These are phyloP conservation scores for Lacerta viridis DNA, from an alignment of 2,797 vertebrate species.

Conservation along the genomic window DNA sequence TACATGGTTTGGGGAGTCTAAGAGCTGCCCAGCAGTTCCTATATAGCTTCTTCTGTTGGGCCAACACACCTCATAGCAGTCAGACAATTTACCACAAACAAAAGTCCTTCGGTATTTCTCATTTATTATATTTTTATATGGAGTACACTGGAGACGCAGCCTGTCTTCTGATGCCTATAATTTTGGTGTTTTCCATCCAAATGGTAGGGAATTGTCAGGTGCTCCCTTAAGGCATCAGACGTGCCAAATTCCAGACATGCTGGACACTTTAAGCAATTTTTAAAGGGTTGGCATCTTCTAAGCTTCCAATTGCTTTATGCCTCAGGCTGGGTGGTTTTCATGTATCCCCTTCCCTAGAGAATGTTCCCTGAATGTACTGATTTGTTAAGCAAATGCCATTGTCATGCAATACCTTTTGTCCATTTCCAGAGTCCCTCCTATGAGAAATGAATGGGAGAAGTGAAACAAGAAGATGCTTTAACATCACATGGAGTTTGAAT, in stretches of 20 bases:
- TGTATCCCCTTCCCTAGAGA: background rate
- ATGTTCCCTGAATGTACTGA: background rate
- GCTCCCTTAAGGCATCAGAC: background rate
- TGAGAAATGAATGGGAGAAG: background rate
- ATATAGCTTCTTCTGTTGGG: background rate
- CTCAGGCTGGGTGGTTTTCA: background rate
- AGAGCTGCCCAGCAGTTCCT: background rate
- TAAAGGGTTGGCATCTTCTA: background rate
- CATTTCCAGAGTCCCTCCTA: background rate
- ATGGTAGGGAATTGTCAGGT: background rate
- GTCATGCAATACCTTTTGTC: background rate
- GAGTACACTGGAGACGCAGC: background rate
- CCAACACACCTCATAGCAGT: too few species aligned
- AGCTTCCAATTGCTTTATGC: background rate
- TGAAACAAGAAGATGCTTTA: background rate
- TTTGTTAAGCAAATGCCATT: background rate
- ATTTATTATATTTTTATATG: conserved; percentile 10
- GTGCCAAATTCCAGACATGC: background rate
- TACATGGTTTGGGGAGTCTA: too few species aligned
- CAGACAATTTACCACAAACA: background rate
- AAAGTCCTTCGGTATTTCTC: background rate
- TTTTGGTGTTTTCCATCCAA: background rate
- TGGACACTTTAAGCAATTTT: background rate
- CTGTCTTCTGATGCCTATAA: background rate
- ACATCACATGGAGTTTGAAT: too few species aligned